Evolutionary conservation across 2,888 invertebrate species (phyloP), one percentile per base, ranked within the genome.

Genomic region (Dolomedes plantarius): DNA sequence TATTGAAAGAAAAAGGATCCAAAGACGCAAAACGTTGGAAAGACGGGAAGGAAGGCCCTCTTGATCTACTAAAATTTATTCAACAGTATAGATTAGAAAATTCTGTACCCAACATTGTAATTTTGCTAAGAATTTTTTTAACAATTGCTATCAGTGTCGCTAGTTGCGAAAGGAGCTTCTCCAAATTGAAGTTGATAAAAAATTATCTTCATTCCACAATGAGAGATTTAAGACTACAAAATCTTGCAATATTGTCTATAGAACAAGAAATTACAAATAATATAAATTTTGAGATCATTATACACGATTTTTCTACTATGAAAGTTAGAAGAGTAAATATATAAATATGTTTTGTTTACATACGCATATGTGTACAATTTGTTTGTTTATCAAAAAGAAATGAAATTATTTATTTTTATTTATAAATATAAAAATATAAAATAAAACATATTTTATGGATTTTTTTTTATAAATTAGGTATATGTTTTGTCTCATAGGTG

Each of bases 211-310:
- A n/a, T 16, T 46, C 46, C n/a, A 46, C 46, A 46, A 46, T 46
- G 46, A 46, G n/a, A n/a, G n/a, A n/a, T n/a, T n/a, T n/a, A n/a
- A n/a, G 46, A 3, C 46, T 46, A 16, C 46, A n/a, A n/a, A 46
- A 46, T n/a, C 5, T 46, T 46, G 13, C 46, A 6, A 23, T 28
- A 39, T 23, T 71, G 0, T 16, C 6, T 19, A 16, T 36, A 39
- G 23, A 13, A 19, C 27, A 71, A 2, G 29, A n/a, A 31, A 13
- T n/a, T 29, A 28, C 6, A 68, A 11, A 23, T 68, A 28, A 41
- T 29, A 67, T n/a, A 13, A 28, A 29, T 65, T 28, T 46, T 56
- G 65, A 75, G 29, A 39, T 69, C 46, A 0, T 46, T 16, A 46
- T n/a, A 1, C 13, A 46, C n/a, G 46, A 46, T 1, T 46, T 46